Base-by-base conservation (phyloP, 2,113 vertebrate genomes). In the Gnathonemus longibarbis region DNA sequence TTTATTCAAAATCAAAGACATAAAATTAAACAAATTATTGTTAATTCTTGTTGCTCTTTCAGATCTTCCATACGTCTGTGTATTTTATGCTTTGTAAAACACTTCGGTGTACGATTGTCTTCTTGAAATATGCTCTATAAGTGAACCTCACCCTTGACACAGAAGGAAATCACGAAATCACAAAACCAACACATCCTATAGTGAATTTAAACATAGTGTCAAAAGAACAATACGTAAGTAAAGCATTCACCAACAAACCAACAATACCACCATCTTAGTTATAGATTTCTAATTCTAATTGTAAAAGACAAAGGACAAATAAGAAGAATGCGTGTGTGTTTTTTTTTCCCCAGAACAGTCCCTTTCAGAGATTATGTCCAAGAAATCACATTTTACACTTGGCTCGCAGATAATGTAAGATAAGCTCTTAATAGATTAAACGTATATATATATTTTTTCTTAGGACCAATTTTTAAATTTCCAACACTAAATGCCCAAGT, bases 371-470 rank as follows among this genome's bases (percentile, higher is more conserved):
- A 56, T 87, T 66, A 45, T 42, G 87, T 88, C 53, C 35, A 66
- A 66, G 49, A 88, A 88, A 88, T 88, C 53, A 66, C 53, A 88
- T 88, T 88, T 88, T 88, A 88, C 87, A 88, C 53, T 88, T 88
- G 56, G 53, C 35, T 88, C 45, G 56, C 35, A 62, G 87, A 88
- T 88, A 62, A 88, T 62, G 42, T 66, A 39, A 88, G 87, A 88
- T 88, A 88, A 88, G 53, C 17, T 13, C 35, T 62, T 62, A n/a
- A 88, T 42, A 88, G 87, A 88, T 88, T 62, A 88, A 88, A 88
- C 1, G 48, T 84, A 53, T 87, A 87, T 52, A 52, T 53, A 8
- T 62, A 0, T 62, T 1, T 88, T 46, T 24, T 13, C 62, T 3
- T 88, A 46, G 35, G 56, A 45, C 87, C 9, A n/a, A 46, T 88